Evolutionary conservation across 2,113 vertebrate genomes (phyloP).

Genomic region (Istiophorus platypterus): DNA sequence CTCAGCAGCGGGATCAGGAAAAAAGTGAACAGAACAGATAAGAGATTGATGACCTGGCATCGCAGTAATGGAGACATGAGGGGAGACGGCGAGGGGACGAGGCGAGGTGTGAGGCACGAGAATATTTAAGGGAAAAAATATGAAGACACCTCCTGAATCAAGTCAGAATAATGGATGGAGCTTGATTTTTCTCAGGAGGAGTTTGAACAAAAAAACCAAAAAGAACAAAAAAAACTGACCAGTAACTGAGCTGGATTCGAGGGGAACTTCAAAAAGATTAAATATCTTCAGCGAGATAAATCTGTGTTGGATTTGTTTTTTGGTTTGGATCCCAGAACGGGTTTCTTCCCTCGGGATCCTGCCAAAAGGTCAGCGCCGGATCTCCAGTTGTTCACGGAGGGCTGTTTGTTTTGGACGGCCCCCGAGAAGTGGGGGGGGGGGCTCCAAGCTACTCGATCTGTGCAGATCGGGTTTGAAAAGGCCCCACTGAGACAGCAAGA

Average conservation of each 20-base stretch:
- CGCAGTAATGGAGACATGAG: conserved; percentile 36
- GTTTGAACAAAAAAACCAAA: no score
- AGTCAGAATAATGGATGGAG: conserved; percentile 8
- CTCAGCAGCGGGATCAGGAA: conserved; percentile 47
- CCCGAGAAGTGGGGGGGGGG: no score
- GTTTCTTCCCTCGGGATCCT: no score
- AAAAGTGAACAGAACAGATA: no score
- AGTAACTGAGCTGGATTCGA: background rate
- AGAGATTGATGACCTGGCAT: no score
- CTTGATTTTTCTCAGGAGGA: background rate
- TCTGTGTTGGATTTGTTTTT: background rate
- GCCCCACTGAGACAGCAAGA: conserved; percentile 65
- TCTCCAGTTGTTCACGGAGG: background rate
- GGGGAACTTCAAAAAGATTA: background rate
- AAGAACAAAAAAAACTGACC: no score
- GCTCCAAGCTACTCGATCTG: conserved; percentile 60
- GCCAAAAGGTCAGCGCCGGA: conserved; percentile 20
- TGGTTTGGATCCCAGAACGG: no score
- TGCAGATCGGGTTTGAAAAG: conserved; percentile 69
- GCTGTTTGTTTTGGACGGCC: conserved; percentile 54
- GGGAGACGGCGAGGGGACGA: background rate
- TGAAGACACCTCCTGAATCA: conserved; percentile 15
- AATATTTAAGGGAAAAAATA: conserved; percentile 38
- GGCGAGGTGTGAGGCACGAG: conserved; percentile 16
- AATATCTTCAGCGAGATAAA: background rate